Evolutionary conservation across 2,797 vertebrate species (phyloP).

Genomic region (Steatocranus sp.): DNA sequence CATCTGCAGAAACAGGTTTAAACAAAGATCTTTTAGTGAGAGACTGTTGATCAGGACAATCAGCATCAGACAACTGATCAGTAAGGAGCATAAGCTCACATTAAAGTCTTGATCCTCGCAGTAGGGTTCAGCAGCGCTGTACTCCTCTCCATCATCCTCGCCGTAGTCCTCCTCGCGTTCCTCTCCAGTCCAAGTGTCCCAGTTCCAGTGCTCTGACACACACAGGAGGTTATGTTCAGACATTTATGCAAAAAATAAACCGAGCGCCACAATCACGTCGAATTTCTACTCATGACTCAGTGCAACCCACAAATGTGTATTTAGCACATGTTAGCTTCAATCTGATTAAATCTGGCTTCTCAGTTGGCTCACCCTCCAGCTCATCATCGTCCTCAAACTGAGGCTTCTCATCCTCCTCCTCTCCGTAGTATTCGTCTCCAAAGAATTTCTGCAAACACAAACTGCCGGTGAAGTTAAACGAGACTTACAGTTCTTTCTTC

Average conservation of each 20-base stretch:
- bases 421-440: slow-evolving; percentile 82
- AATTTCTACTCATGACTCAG: not conserved
- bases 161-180: not conserved
- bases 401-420: slow-evolving; percentile 81
- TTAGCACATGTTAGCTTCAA: too few species aligned
- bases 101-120: slow-evolving; percentile 86
- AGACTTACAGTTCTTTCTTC: rapidly evolving
- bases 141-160: slow-evolving; percentile 18
- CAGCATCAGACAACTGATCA: not conserved
- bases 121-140: slow-evolving; percentile 41
- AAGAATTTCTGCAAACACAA: slow-evolving; percentile 77
- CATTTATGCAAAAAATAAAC: not conserved
- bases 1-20: slow-evolving; percentile 73
- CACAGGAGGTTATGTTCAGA: not conserved
- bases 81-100: slow-evolving; percentile 53
- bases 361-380: slow-evolving; percentile 71
- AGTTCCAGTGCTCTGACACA: slow-evolving; percentile 85
- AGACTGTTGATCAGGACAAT: not conserved
- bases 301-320: not conserved
- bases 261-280: rapidly evolving
- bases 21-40: not conserved
- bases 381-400: slow-evolving; percentile 84
- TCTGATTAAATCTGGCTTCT: not conserved
- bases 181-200: slow-evolving; percentile 83
- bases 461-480: not conserved